Percentiles rank a stretch among this genome's conserved stretches.
Evolutionary conservation across 2,888 invertebrate species (phyloP).

Genomic region (Dryobota labecula): DNA sequence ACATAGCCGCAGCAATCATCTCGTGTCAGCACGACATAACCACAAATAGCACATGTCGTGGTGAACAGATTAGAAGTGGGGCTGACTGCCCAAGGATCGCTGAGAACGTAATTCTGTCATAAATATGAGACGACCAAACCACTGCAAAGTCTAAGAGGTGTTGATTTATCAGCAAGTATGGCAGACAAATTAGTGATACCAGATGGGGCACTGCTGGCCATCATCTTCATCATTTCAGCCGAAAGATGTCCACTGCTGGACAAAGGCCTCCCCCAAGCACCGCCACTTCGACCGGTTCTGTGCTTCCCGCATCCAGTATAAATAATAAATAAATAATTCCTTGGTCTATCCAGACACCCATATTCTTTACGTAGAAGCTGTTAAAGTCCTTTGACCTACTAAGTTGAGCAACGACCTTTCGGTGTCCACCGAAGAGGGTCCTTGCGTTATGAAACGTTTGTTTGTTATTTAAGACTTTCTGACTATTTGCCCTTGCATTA

Average conservation of each 20-base stretch:
- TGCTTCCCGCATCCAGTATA: too few species aligned
- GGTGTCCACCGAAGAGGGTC: not conserved
- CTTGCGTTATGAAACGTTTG: not conserved
- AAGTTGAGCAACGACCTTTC: not conserved
- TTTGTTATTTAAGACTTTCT: not conserved
- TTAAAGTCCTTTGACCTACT: not conserved
- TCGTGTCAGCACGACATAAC: not conserved
- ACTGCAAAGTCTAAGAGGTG: not conserved
- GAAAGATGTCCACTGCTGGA: too few species aligned
- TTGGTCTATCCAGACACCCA: not conserved
- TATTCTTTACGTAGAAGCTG: not conserved
- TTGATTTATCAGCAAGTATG: not conserved
- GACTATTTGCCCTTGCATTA: not conserved
- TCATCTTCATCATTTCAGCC: too few species aligned
- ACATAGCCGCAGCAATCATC: not conserved
- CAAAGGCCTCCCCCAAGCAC: too few species aligned
- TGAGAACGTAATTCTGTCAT: not conserved
- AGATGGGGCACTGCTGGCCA: not conserved
- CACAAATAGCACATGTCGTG: not conserved
- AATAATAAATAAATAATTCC: not conserved
- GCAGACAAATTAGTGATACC: not conserved
- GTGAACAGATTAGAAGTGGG: too few species aligned
- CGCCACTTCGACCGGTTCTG: too few species aligned
- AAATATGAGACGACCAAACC: not conserved
- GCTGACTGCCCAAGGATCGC: not conserved